A percentile compares a stretch with the other conserved stretches of the same genome.
Conservation (phyloP, 2,797 vertebrate species). For the Oophaga sylvatica region DNA sequence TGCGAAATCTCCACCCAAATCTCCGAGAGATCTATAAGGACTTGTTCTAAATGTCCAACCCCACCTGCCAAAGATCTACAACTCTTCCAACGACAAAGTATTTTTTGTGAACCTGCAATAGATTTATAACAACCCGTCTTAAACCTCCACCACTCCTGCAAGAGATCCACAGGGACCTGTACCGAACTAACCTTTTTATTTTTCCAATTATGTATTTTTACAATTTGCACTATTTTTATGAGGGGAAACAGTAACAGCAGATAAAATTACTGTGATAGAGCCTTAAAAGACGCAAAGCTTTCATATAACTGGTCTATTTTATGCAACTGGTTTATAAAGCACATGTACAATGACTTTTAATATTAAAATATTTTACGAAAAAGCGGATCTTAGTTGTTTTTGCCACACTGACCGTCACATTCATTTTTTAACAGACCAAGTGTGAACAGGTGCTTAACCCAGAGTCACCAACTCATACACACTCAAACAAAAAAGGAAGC, state of each 20-base stretch:
- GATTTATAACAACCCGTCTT: constrained; percentile 95
- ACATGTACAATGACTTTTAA: constrained; percentile 84
- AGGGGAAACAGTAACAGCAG: constrained; percentile 73
- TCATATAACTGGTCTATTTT: constrained; percentile 82
- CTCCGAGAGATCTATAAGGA: neutral
- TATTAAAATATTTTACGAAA: constrained; percentile 78
- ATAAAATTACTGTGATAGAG: constrained; percentile 80
- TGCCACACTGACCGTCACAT: neutral
- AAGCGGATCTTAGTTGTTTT: neutral
- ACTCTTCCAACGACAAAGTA: constrained; percentile 64
- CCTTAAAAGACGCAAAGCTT: constrained; percentile 75
- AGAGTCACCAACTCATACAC: no score
- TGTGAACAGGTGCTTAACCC: no score
- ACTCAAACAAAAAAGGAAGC: no score
- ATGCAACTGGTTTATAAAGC: constrained; percentile 84
- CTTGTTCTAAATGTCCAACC: neutral
- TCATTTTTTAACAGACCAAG: no score
- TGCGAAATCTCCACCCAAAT: neutral
- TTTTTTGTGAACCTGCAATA: constrained; percentile 78
- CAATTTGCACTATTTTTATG: constrained; percentile 78
- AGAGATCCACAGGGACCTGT: constrained; percentile 95
- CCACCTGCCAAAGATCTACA: constrained; percentile 93
- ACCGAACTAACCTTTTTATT: constrained; percentile 70
- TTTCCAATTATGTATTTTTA: constrained; percentile 69
- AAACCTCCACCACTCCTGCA: constrained; percentile 68